Evolutionary conservation across 2,888 invertebrate species (phyloP), one percentile per base, ranked within the genome.

Genomic region (Sarcophaga variegata): DNA sequence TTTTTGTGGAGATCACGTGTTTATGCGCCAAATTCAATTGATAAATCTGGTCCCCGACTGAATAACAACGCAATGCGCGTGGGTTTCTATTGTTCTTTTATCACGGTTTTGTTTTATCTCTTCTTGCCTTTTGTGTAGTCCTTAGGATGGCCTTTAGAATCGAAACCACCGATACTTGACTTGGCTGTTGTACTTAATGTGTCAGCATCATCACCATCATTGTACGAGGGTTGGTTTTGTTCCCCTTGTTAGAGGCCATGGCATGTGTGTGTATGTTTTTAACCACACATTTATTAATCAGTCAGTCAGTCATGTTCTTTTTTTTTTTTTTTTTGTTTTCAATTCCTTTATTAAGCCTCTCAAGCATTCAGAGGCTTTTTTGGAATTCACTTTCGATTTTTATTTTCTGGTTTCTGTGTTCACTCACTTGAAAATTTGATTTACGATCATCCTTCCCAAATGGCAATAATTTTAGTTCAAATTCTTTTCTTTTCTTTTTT

Each of bases 351-450:
- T 63, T 64, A 70, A 77, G 82, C 82, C 82, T 77, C 76, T 77
- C 47, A 47, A 63, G 70, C 71, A 71, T 77, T 64, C 70, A 82
- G 71, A 63, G 82, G 82, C 77, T 54, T 66, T 62, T 62, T 47
- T n/a, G n/a, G 27, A 3, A 12, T 37, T 66, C 37, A n/a, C 2
- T 37, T 54, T 17, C 25, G 70, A 37, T 75, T 80, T 75, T 75
- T 66, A 71, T 80, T 74, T 75, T 80, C 64, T 80, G 84, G 75
- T 80, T 75, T 80, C 66, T 76, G 59, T 84, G 84, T 80, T 84
- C 75, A 84, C 70, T 84, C 84, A 80, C 76, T 76, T 80, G 80
- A 80, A 84, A 84, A 84, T 84, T 84, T 84, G 80, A 84, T 84
- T 84, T 80, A 84, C 80, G 80, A 76, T 66, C 70, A 59, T 84